phyloP scores from a whole-genome alignment of 2,113 vertebrate species.

The Urocolius indicus region DNA sequence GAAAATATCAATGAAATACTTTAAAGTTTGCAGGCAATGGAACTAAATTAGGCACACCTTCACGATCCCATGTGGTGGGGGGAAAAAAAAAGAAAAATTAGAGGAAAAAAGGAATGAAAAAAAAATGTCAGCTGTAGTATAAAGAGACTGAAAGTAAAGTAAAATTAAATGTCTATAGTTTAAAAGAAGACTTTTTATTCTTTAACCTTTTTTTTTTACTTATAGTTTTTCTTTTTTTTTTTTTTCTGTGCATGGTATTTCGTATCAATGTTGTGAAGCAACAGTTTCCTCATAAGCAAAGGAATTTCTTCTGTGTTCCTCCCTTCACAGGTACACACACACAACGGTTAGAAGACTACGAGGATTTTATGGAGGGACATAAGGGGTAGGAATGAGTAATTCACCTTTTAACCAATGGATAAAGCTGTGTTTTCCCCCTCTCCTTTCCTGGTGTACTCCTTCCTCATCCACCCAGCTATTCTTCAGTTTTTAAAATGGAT shows the following conservation, averaged over 20 bases:
- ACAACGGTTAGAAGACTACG: background rate
- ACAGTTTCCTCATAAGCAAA: background rate
- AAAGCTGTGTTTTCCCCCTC: background rate
- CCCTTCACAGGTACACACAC: background rate
- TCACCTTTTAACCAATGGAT: background rate
- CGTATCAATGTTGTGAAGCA: background rate
- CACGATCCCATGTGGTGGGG: background rate
- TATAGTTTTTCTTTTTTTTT: background rate
- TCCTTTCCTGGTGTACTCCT: background rate
- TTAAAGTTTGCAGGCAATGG: background rate
- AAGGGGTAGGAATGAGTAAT: background rate
- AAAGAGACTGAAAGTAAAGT: background rate
- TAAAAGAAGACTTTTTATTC: background rate
- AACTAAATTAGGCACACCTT: background rate
- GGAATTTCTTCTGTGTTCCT: background rate
- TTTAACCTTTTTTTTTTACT: background rate
- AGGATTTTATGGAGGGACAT: background rate
- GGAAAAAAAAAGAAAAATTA: fast-evolving
- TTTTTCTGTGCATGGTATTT: background rate
- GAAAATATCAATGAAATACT: background rate
- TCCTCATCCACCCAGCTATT: background rate
- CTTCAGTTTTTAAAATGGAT: background rate
- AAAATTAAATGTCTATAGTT: background rate
- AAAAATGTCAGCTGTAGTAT: background rate
- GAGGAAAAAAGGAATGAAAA: background rate